Percentiles rank a stretch among this genome's conserved stretches.
Conservation (phyloP, 2,888 invertebrate genomes). For the Callosobruchus maculatus region DNA sequence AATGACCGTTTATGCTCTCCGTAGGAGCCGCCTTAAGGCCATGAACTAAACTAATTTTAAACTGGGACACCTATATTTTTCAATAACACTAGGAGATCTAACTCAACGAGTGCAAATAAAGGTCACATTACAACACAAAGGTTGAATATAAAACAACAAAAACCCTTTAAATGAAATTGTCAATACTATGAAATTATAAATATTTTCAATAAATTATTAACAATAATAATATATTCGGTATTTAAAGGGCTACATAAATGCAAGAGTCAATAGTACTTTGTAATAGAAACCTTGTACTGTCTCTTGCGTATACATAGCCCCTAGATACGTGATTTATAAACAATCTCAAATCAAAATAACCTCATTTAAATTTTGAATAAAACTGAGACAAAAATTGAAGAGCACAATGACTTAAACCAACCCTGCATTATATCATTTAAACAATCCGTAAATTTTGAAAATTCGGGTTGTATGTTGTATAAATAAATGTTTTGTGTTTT, state of each 20-base stretch:
- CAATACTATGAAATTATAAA: too few species aligned
- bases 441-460: conserved; percentile 1
- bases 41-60: too few species aligned
- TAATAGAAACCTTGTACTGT: too few species aligned
- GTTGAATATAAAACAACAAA: neutral
- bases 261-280: too few species aligned
- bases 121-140: neutral
- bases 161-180: neutral
- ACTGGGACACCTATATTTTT: neutral
- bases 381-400: neutral
- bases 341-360: too few species aligned
- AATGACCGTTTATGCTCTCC: too few species aligned
- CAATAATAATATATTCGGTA: too few species aligned
- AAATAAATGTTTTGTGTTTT: neutral
- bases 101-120: neutral
- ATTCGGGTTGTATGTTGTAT: neutral
- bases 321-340: too few species aligned
- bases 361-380: too few species aligned
- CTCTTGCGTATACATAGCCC: too few species aligned
- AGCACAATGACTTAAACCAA: conserved; percentile 26
- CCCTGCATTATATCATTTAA: conserved; percentile 26
- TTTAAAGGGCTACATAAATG: too few species aligned
- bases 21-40: too few species aligned
- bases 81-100: neutral
- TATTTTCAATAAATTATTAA: neutral